These are phyloP conservation scores for Poicephalus meyeri DNA, from an alignment of 2,113 vertebrate species.

Conservation along the genomic window DNA sequence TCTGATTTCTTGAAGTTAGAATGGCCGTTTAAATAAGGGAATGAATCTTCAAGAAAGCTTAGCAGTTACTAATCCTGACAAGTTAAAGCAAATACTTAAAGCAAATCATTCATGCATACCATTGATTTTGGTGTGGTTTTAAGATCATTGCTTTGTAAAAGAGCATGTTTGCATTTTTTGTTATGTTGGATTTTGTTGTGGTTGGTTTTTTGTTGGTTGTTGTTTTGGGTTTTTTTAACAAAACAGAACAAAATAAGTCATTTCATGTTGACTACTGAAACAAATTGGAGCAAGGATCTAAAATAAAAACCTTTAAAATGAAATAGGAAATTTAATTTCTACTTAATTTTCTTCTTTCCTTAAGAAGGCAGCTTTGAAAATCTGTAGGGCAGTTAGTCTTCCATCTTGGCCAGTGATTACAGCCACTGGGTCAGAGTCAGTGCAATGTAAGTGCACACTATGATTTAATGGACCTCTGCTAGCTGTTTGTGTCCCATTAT, in stretches of 20 bases:
- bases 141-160: neutral
- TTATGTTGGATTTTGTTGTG: neutral
- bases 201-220: neutral
- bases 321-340: neutral
- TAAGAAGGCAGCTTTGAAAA: neutral
- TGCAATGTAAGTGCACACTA: neutral
- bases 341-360: neutral
- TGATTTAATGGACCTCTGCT: neutral
- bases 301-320: neutral
- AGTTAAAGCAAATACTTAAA: neutral
- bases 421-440: neutral
- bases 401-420: neutral
- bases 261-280: neutral
- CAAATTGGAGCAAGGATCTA: neutral
- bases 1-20: neutral
- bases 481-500: neutral
- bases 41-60: neutral
- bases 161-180: neutral
- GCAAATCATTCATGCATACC: neutral
- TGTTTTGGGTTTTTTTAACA: neutral
- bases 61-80: neutral
- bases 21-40: neutral
- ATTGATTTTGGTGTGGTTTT: neutral
- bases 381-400: neutral
- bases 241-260: neutral